A percentile compares a stretch with the other conserved stretches of the same genome.
Conservation (phyloP, 2,797 vertebrate genomes). For the Girardinus metallicus region DNA sequence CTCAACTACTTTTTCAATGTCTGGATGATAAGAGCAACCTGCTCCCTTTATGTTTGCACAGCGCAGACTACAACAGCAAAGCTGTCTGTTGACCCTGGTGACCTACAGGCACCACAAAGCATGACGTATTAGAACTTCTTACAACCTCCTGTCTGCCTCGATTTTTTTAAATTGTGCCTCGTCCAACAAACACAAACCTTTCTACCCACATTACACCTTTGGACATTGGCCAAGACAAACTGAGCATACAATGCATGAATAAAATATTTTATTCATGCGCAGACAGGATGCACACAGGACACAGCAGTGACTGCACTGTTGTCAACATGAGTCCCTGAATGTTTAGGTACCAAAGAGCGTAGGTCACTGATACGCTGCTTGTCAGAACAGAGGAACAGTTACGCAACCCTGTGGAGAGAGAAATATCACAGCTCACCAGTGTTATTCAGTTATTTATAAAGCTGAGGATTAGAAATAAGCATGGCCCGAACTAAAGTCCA, state of each 20-base stretch:
- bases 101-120: conserved; percentile 47
- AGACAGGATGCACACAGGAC: conserved; percentile 32
- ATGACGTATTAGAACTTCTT: conserved; percentile 63
- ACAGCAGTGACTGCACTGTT: conserved; percentile 35
- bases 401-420: conserved; percentile 54
- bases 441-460: conserved; percentile 56
- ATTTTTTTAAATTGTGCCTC: conserved; percentile 39
- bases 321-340: conserved; percentile 55
- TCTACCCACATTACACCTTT: conserved; percentile 13
- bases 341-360: conserved; percentile 57
- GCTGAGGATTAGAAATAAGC: background rate
- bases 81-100: conserved; percentile 65
- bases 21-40: conserved; percentile 70
- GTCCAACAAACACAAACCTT: conserved; percentile 18
- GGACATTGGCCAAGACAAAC: conserved; percentile 43
- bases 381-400: conserved; percentile 48
- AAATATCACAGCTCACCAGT: conserved; percentile 31
- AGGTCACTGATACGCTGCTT: conserved; percentile 46
- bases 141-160: conserved; percentile 66
- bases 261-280: conserved; percentile 47
- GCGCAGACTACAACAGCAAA: conserved; percentile 43
- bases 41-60: conserved; percentile 61
- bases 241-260: conserved; percentile 45
- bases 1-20: conserved; percentile 67
- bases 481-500: background rate